phyloP scores from a whole-genome alignment of 2,797 vertebrate genomes.

The Propithecus perrieri region DNA sequence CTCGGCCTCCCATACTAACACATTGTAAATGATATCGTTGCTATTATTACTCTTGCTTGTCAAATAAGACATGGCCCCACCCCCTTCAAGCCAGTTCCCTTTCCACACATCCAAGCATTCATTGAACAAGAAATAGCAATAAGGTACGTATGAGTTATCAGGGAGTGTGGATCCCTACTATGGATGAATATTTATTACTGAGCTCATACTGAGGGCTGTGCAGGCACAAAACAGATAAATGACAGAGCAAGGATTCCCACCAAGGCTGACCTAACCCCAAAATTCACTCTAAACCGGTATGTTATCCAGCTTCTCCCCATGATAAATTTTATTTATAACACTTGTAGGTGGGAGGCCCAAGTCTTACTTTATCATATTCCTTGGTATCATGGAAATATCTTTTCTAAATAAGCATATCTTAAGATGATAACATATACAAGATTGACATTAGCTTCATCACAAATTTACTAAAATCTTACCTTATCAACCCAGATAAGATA shows the following conservation, averaged over 20 bases:
- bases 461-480: background rate
- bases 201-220: background rate
- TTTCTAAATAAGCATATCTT: conserved; percentile 5
- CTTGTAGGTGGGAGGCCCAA: background rate
- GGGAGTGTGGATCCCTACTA: background rate
- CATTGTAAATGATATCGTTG: background rate
- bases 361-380: background rate
- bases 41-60: background rate
- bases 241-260: background rate
- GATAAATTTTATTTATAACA: background rate
- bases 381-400: background rate
- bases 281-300: background rate
- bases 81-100: background rate
- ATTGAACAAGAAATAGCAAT: background rate
- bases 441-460: background rate
- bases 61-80: background rate
- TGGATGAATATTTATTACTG: background rate
- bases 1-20: no score
- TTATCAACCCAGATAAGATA: background rate
- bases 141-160: background rate
- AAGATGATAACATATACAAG: background rate
- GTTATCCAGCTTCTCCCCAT: background rate
- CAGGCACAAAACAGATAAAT: background rate
- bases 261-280: background rate
- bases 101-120: background rate